A percentile compares a stretch with the other conserved stretches of the same genome.
These are phyloP conservation scores for Hylaeus volcanicus DNA, from an alignment of 1,140 invertebrate species.

Conservation along the genomic window DNA sequence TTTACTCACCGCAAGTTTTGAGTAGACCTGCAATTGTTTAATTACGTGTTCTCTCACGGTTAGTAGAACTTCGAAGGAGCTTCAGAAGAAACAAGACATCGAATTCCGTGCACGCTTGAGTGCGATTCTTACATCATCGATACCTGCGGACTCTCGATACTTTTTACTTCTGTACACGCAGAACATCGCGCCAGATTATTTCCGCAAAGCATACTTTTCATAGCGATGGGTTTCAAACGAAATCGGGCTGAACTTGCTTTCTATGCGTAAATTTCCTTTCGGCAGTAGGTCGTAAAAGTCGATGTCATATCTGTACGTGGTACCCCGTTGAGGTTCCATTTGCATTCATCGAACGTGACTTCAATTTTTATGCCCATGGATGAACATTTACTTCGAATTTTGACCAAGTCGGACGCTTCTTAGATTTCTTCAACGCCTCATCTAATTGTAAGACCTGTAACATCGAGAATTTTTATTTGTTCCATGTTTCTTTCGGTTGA, in stretches of 20 bases:
- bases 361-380: background rate
- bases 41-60: too few species aligned
- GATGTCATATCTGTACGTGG: too few species aligned
- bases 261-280: constrained; percentile 38
- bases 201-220: constrained; percentile 24
- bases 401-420: background rate
- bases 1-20: too few species aligned
- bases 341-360: background rate
- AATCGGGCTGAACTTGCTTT: constrained; percentile 27
- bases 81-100: background rate
- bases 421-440: background rate
- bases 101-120: constrained; percentile 25
- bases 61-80: background rate
- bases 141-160: constrained; percentile 24
- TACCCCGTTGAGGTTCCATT: too few species aligned
- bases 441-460: background rate
- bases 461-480: background rate
- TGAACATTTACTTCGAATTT: background rate
- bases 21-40: too few species aligned
- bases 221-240: constrained; percentile 16
- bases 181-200: constrained; percentile 10
- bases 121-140: constrained; percentile 41
- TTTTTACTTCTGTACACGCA: constrained; percentile 14
- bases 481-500: too few species aligned
- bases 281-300: too few species aligned